Conservation (phyloP, 1,140 invertebrate genomes). For the Lepidurus couesii region DNA sequence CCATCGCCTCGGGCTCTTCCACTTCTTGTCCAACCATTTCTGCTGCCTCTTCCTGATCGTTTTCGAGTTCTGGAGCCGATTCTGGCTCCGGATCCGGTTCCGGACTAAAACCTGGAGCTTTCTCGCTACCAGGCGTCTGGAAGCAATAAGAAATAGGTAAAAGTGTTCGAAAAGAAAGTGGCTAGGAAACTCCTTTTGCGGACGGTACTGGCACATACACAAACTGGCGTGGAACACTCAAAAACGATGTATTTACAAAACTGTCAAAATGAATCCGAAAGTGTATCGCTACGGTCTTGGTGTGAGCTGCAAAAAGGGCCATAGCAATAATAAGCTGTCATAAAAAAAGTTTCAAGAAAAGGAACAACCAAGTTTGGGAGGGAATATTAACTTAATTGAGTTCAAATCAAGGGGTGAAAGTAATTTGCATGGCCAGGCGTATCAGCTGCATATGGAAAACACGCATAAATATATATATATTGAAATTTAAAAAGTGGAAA, state of each 20-base stretch:
- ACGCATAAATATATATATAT: not conserved
- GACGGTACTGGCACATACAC: not conserved
- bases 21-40: slow-evolving; percentile 7
- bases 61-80: not conserved
- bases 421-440: not conserved
- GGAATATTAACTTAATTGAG: not conserved
- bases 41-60: not conserved
- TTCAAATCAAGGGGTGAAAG: not conserved
- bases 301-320: slow-evolving; percentile 1
- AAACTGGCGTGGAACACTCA: not conserved
- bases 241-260: slow-evolving; percentile 12
- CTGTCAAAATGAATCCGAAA: not conserved
- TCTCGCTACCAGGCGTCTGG: slow-evolving; percentile 8
- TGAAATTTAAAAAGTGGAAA: slow-evolving; percentile 5
- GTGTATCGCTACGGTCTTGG: not conserved
- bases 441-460: not conserved
- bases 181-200: not conserved
- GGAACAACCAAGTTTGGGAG: not conserved
- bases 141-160: not conserved
- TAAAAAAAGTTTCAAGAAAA: not conserved
- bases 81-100: not conserved
- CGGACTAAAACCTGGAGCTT: slow-evolving; percentile 13
- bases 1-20: slow-evolving; percentile 22
- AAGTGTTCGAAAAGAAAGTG: not conserved
- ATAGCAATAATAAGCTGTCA: slow-evolving; percentile 1